Evolutionary conservation across 92 coral and sea anemone genomes (phyloP).

Genomic region (Porites divaricata): DNA sequence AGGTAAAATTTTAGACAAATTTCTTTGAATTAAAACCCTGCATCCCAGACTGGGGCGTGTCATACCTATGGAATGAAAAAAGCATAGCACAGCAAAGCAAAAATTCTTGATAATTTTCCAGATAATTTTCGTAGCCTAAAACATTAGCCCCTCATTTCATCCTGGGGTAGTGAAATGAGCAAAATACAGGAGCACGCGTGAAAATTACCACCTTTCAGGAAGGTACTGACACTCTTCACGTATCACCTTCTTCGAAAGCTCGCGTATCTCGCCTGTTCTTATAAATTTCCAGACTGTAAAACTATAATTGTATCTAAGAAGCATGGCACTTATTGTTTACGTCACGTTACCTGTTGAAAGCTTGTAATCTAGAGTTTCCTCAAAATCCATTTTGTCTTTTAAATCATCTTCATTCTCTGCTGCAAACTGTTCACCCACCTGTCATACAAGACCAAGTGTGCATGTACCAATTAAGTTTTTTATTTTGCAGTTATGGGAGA

Average conservation of each 20-base stretch:
- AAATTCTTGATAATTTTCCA: no score
- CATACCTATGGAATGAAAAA: not conserved
- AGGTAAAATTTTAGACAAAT: constrained; percentile 93
- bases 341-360: constrained; percentile 61
- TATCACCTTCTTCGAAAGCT: no score
- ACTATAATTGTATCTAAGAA: not conserved
- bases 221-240: no score
- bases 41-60: constrained; percentile 90
- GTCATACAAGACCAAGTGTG: not conserved
- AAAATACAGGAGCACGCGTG: no score
- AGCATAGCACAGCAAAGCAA: not conserved
- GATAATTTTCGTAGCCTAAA: no score
- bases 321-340: not conserved
- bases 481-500: not conserved
- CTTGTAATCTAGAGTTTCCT: constrained; percentile 50
- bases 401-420: constrained; percentile 94
- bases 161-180: no score
- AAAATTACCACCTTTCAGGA: no score
- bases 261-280: no score
- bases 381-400: constrained; percentile 94
- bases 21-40: constrained; percentile 87
- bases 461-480: not conserved
- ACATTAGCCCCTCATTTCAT: no score
- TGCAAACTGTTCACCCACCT: constrained; percentile 96
- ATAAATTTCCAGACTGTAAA: not conserved